A percentile compares a stretch with the other conserved stretches of the same genome.
phyloP scores from a whole-genome alignment of 2,113 vertebrate species.

The Mustela nigripes region DNA sequence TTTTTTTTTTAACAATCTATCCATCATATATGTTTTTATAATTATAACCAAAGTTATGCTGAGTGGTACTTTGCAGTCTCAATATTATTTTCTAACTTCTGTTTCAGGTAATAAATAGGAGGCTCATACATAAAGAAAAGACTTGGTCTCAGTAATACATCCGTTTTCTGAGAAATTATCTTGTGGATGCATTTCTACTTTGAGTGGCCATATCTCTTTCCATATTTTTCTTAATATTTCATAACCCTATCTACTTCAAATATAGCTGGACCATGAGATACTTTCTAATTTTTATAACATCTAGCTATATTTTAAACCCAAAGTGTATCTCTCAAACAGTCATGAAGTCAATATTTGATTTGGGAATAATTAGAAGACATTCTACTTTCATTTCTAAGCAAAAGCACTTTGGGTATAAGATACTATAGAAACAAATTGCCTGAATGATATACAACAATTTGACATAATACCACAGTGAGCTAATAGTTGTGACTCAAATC shows the following conservation, averaged over 20 bases:
- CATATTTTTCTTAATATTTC: not conserved
- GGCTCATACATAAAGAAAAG: not conserved
- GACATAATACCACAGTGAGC: not conserved
- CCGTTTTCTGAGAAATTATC: not conserved
- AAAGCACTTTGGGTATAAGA: not conserved
- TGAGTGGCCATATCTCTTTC: not conserved
- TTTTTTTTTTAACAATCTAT: not conserved
- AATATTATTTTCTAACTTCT: not conserved
- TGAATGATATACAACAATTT: not conserved
- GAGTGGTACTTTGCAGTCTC: not conserved
- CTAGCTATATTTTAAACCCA: not conserved
- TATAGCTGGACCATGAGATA: not conserved
- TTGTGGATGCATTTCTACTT: not conserved
- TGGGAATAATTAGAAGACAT: conserved; percentile 31
- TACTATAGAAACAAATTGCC: conserved; percentile 9
- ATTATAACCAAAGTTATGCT: not conserved
- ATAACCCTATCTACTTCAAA: not conserved
- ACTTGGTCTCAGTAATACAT: not conserved
- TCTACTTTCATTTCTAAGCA: not conserved
- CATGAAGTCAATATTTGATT: not conserved
- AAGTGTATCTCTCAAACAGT: not conserved
- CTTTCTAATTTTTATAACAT: not conserved
- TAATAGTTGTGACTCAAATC: not conserved
- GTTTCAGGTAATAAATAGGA: not conserved
- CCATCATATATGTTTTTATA: not conserved